Base-by-base conservation (phyloP, 2,888 invertebrate genomes). In the Saturnia pavonia region DNA sequence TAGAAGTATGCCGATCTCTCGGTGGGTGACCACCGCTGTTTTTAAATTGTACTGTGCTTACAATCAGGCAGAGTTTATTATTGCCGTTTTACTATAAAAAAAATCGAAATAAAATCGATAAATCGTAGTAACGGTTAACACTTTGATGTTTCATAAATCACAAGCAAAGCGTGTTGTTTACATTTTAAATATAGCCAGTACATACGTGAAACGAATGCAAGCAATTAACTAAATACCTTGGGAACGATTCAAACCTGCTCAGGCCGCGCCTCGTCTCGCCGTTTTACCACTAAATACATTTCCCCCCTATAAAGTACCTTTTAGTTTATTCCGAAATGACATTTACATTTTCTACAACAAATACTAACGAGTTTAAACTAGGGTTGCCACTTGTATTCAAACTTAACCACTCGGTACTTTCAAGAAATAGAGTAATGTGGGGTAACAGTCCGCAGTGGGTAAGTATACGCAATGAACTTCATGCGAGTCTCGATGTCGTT, bases 101-200 rank as follows among this genome's bases (percentile, higher is more conserved):
- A 57, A 40, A 14, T 25, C 40, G 40, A 63, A 60, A n/a, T 45
- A 7, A 48, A 8, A 42, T 60, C 68, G 42, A 66, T 40, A 60
- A 70, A 22, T 14, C 40, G 11, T 40, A 40, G 63, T 67, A 34
- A 67, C 12, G 27, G 57, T 66, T 51, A 69, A 69, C 80, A 81
- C 86, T 87, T 89, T 88, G 87, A 89, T 85, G 87, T 89, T 82
- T 80, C 84, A 80, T 79, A 77, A 82, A 80, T 81, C 76, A 78
- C 79, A 80, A 84, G 75, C 85, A 79, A 83, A 77, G 85, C 85
- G 82, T 85, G 89, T 84, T 81, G 84, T 84, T 85, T 82, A 89
- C 88, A 89, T 88, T 87, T 87, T 27, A 60, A 22, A 54, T 27
- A 27, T 12, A 12, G 14, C 11, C 25, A 60, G 27, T 60, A 27